Conservation (phyloP, 2,888 invertebrate genomes). For the Cabera pusaria region DNA sequence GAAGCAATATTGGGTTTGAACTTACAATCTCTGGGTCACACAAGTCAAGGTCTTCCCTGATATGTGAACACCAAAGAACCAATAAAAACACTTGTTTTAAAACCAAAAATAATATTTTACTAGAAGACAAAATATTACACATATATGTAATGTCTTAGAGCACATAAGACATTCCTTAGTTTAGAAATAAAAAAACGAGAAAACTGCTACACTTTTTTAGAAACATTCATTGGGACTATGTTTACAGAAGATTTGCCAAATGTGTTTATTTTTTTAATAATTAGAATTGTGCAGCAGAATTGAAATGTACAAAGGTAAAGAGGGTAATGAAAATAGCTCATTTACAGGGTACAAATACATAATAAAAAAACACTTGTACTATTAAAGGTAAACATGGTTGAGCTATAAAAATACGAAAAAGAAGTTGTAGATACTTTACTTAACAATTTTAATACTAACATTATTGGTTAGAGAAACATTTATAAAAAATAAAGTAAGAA, state of each 20-base stretch:
- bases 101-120: conserved; percentile 82
- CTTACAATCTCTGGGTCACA: too few species aligned
- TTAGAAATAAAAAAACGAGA: conserved; percentile 49
- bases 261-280: conserved; percentile 35
- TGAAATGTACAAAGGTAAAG: conserved; percentile 9
- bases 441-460: too few species aligned
- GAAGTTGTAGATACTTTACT: too few species aligned
- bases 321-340: conserved; percentile 22
- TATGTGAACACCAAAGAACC: too few species aligned
- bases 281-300: conserved; percentile 50
- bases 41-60: too few species aligned
- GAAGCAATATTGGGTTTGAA: too few species aligned
- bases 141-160: conserved; percentile 56
- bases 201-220: conserved; percentile 63
- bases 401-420: too few species aligned
- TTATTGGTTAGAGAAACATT: too few species aligned
- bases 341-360: conserved; percentile 3
- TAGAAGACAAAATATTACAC: conserved; percentile 77
- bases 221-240: conserved; percentile 61
- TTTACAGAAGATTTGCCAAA: conserved; percentile 33
- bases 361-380: conserved; percentile 46
- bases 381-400: conserved; percentile 49
- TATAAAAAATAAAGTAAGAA: too few species aligned
- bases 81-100: conserved; percentile 53
- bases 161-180: conserved; percentile 55